Conservation (phyloP, 2,797 vertebrate genomes). For the Enoplosus armatus region DNA sequence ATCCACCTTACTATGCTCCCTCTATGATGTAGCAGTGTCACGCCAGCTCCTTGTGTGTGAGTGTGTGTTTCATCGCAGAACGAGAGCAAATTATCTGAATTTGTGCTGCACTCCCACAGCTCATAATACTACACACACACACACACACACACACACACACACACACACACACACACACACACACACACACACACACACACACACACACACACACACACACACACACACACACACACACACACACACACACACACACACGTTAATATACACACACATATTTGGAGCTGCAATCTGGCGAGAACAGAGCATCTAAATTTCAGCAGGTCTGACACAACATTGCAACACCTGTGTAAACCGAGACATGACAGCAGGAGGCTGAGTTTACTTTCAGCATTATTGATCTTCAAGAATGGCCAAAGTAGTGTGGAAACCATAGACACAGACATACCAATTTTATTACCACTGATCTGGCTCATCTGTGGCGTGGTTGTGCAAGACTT, state of each 20-base stretch:
- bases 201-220: background rate
- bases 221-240: too few species aligned
- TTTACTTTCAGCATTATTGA: constrained; percentile 29
- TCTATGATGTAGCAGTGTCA: constrained; percentile 32
- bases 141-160: background rate
- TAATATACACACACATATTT: too few species aligned
- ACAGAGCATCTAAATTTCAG: constrained; percentile 48
- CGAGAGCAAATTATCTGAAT: constrained; percentile 35
- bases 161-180: constrained; percentile 8
- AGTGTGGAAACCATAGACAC: constrained; percentile 8
- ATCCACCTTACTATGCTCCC: constrained; percentile 48
- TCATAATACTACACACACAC: constrained; percentile 13
- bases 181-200: constrained; percentile 3
- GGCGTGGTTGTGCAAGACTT: constrained; percentile 18
- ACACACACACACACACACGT: too few species aligned
- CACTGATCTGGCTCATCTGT: constrained; percentile 36
- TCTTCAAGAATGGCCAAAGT: constrained; percentile 13
- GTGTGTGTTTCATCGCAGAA: constrained; percentile 11
- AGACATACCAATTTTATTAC: constrained; percentile 27
- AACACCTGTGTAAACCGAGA: constrained; percentile 74
- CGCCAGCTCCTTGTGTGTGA: constrained; percentile 16
- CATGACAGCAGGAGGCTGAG: constrained; percentile 39
- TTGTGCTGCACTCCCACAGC: constrained; percentile 31
- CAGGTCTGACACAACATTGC: constrained; percentile 63
- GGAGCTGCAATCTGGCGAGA: constrained; percentile 37